phyloP scores from a whole-genome alignment of 2,797 vertebrate species.

The Arnoldichthys spilopterus region DNA sequence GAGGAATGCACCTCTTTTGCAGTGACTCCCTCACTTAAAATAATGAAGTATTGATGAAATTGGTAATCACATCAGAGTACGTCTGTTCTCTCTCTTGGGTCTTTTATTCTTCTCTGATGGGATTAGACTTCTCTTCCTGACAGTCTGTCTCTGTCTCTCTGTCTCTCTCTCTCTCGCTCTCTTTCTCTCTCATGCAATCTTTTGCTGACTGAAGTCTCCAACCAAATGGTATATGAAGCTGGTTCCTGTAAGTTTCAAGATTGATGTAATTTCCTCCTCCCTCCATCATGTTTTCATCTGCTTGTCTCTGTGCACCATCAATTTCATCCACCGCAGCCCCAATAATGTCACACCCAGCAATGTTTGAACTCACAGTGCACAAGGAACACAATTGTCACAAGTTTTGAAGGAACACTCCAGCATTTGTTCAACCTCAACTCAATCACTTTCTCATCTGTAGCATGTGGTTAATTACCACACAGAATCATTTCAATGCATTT shows the following conservation, averaged over 20 bases:
- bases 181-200: conserved; percentile 36
- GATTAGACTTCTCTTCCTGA: conserved; percentile 17
- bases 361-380: not conserved
- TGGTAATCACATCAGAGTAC: conserved; percentile 18
- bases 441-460: not conserved
- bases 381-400: not conserved
- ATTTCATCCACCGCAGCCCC: not conserved
- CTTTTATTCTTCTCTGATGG: not conserved
- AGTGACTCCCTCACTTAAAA: not conserved
- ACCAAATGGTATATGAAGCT: conserved; percentile 99
- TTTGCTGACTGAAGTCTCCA: conserved; percentile 90
- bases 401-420: too few relatives aligned
- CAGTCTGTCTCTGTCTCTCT: not conserved
- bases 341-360: not conserved
- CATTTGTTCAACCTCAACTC: not conserved
- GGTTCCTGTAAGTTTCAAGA: conserved; percentile 96
- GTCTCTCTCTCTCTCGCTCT: conserved; percentile 3
- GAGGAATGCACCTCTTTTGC: not conserved
- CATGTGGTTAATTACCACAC: not conserved
- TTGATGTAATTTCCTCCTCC: conserved; percentile 40
- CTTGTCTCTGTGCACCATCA: conserved; percentile 11
- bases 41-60: conserved; percentile 37
- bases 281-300: conserved; percentile 19
- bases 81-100: not conserved
- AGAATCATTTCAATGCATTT: not conserved